These are phyloP conservation scores for Caenorhabditis becei DNA, from an alignment of 2,888 invertebrate species.

Conservation along the genomic window DNA sequence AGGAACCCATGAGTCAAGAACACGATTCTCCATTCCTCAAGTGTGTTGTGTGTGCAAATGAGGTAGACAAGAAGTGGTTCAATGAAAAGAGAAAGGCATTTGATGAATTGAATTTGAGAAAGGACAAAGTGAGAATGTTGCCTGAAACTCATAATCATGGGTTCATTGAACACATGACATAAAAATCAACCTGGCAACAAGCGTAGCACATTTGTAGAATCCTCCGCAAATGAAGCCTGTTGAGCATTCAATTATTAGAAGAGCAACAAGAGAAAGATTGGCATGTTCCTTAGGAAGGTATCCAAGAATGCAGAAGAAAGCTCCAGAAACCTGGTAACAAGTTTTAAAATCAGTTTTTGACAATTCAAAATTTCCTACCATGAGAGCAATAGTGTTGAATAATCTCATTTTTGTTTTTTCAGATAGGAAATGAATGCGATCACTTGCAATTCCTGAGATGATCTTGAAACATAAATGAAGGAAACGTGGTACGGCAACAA, in stretches of 20 bases:
- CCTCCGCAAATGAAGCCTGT: slow-evolving; percentile 77
- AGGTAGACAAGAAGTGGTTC: slow-evolving; percentile 76
- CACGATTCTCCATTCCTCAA: slow-evolving; percentile 76
- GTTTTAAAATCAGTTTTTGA: too few relatives aligned
- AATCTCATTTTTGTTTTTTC: slow-evolving; percentile 77
- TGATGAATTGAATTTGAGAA: slow-evolving; percentile 79
- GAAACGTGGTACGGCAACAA: slow-evolving; percentile 73
- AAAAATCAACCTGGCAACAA: slow-evolving; percentile 71
- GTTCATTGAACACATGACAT: too few relatives aligned
- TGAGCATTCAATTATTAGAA: slow-evolving; percentile 71
- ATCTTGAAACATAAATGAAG: slow-evolving; percentile 73
- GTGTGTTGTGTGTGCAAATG: slow-evolving; percentile 68
- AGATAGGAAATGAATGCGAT: slow-evolving; percentile 69
- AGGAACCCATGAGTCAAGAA: slow-evolving; percentile 72
- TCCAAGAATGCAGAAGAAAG: slow-evolving; percentile 73
- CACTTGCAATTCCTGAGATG: slow-evolving; percentile 70
- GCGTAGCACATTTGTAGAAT: slow-evolving; percentile 76
- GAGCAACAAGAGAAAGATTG: slow-evolving; percentile 61
- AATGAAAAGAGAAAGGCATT: slow-evolving; percentile 77
- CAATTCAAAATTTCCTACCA: slow-evolving; percentile 13
- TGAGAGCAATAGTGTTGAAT: slow-evolving; percentile 77
- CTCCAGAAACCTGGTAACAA: slow-evolving; percentile 67
- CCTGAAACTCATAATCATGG: slow-evolving; percentile 59
- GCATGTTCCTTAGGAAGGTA: slow-evolving; percentile 68
- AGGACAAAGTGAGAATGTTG: slow-evolving; percentile 80